Evolutionary conservation across 1,140 invertebrate genomes (phyloP), one percentile per base, ranked within the genome.

Genomic region (Marisa cornuarietis): DNA sequence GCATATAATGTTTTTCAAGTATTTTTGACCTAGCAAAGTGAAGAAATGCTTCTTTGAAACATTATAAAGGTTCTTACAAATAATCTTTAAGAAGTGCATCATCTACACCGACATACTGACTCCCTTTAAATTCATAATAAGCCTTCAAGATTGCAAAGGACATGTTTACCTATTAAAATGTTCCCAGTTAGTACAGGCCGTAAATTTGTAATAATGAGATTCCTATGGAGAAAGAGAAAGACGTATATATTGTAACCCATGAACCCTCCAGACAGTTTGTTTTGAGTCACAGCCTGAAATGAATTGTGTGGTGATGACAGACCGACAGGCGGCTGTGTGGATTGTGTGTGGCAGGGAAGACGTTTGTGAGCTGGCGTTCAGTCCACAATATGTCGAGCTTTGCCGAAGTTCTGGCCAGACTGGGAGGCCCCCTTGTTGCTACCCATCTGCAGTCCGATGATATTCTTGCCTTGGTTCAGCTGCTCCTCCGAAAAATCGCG

Each of bases 401-500:
- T 87, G 66, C 87, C 87, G 26, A 88, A 85, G 79, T 83, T 88
- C 87, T 97, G 96, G 62, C 97, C 97, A 85, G 95, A 96, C 92
- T 98, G 96, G 86, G 93, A 97, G 82, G 96, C 97, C 0, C 87
- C 87, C 80, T 89, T 87, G 81, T 89, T 90, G 62, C 85, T 83
- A 26, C 89, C 89, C 83, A 86, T 85, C 76, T 90, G 89, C 49
- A 90, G 80, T 58, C 87, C 86, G 87, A 86, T 84, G 58, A 87
- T 79, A 24, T 62, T 91, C 85, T 97, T 93, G 10, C 96, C 95
- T 42, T 96, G 96, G 80, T 94, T 94, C 76, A 98, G 91, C 89
- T 97, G 96, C 90, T 98, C 96, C 52, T 97, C 96, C 9, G 94
- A 94, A 74, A 91, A 92, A 26, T 91, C 82, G 81, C 97, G 93